phyloP scores from a whole-genome alignment of 2,113 vertebrate species.

The Antechinus stuartii region DNA sequence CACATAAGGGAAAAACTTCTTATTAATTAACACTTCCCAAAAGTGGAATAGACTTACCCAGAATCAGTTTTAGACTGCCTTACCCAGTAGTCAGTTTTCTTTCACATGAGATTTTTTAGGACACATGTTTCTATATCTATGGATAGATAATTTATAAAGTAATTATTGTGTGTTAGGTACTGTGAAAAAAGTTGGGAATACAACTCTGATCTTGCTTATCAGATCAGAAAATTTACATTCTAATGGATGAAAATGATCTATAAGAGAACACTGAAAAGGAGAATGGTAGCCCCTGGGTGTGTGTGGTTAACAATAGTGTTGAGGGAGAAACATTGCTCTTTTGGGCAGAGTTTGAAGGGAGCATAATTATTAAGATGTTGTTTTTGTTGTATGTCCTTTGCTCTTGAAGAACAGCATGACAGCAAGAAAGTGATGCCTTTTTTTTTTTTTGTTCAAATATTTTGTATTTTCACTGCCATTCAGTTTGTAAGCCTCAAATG shows the following conservation, averaged over 20 bases:
- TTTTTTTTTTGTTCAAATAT: too few species aligned
- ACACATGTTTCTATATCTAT: background rate
- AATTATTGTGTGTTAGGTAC: background rate
- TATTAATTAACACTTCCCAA: background rate
- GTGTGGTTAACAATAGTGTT: background rate
- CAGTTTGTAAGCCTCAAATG: background rate
- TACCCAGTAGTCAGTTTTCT: background rate
- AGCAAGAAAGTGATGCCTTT: too few species aligned
- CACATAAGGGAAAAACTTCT: background rate
- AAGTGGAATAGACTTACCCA: background rate
- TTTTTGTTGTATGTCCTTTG: too few species aligned
- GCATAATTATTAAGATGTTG: background rate
- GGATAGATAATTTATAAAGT: background rate
- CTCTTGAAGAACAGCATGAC: too few species aligned
- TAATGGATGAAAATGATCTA: background rate
- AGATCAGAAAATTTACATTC: background rate
- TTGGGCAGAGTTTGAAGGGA: background rate
- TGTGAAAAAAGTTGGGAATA: background rate
- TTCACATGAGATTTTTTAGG: background rate
- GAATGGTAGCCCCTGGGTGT: background rate
- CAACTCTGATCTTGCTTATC: background rate
- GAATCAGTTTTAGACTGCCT: background rate
- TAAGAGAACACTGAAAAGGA: background rate
- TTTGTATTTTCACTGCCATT: too few species aligned
- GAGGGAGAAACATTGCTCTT: background rate